A percentile compares a stretch with the other conserved stretches of the same genome.
These are phyloP conservation scores for Thaumatotibia leucotreta DNA, from an alignment of 1,140 invertebrate species.

Conservation along the genomic window DNA sequence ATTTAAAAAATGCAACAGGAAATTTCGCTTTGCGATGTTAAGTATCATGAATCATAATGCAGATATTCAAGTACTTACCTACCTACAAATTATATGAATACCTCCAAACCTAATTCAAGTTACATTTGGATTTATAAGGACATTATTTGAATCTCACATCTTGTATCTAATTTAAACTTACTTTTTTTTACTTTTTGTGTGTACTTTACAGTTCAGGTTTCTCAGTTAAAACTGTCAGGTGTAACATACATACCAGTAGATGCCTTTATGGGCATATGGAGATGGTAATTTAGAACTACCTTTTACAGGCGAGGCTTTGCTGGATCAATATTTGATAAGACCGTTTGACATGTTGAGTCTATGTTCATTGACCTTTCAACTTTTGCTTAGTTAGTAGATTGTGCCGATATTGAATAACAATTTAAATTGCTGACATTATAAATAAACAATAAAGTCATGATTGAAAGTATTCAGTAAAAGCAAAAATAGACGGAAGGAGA, in stretches of 20 bases:
- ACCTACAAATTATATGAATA: not conserved
- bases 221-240: not conserved
- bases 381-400: not conserved
- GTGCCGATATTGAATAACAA: too few species aligned
- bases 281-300: not conserved
- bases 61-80: not conserved
- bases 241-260: not conserved
- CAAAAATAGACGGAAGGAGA: too few species aligned
- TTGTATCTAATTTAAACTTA: too few species aligned
- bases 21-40: not conserved
- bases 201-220: not conserved
- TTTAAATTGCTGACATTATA: too few species aligned
- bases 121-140: too few species aligned
- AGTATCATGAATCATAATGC: not conserved
- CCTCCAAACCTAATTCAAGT: not conserved
- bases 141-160: too few species aligned
- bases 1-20: not conserved
- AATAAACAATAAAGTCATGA: too few species aligned
- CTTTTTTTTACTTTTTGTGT: too few species aligned
- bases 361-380: not conserved
- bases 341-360: not conserved
- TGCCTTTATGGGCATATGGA: not conserved
- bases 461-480: too few species aligned
- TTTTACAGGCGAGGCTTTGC: not conserved
- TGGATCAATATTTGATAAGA: constrained; percentile 8